Evolutionary conservation across 2,888 invertebrate genomes (phyloP), one percentile per base, ranked within the genome.

Genomic region (Lissocephala sabroskyi): DNA sequence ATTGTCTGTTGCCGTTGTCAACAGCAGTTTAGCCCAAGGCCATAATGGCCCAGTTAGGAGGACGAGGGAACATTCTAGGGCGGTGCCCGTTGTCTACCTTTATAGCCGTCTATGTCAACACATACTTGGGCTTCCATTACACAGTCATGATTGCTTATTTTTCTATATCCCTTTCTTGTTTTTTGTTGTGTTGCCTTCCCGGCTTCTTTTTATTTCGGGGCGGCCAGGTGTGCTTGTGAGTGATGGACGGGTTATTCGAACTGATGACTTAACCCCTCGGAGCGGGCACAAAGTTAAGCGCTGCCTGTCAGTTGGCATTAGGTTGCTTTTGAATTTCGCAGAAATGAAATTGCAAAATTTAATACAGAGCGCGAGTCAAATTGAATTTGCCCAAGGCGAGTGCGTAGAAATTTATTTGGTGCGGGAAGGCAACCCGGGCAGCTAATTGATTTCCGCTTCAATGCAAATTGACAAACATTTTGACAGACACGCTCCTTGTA

Each of bases 1-100:
- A 70, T 66, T 74, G 71, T 74, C 74, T 65, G 40, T 28, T 10
- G 52, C 49, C 53, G 60, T 65, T 76, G 77, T 76, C 74, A 76
- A 68, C 74, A 76, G 59, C 70, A 73, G 70, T 65, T 76, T 63
- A 76, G 77, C 70, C 57, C 70, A 71, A 71, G 70, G 70, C 70
- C 77, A 59, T 68, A 62, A 62, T 48, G 53, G 65, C 57, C 23
- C n/a, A n/a, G n/a, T n/a, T n/a, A n/a, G n/a, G n/a, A n/a, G n/a
- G n/a, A n/a, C n/a, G n/a, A n/a, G n/a, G n/a, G n/a, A n/a, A n/a
- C n/a, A n/a, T n/a, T n/a, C n/a, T n/a, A n/a, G n/a, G n/a, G n/a
- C n/a, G n/a, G 35, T 35, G 35, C 16, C 14, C n/a, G 13, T 35
- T 35, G 35, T 35, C 35, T 35, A 56, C 52, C 49, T 49, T 50